Evolutionary conservation across 2,113 vertebrate species (phyloP), one percentile per base, ranked within the genome.

Genomic region (Anseranas semipalmata): DNA sequence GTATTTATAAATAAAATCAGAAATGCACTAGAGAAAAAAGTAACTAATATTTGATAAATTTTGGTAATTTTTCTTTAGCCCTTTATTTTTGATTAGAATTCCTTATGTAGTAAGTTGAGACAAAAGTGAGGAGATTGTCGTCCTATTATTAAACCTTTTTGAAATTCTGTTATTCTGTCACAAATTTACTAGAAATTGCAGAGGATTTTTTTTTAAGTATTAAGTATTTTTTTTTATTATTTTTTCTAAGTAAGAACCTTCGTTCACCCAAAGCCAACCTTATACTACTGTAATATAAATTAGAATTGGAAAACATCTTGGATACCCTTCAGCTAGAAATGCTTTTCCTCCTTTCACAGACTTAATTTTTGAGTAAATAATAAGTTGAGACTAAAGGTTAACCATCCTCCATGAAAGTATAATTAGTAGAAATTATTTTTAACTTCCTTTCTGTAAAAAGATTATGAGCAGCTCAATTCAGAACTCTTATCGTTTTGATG

Each of bases 31-130:
- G 9, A 39, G n/a, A 20, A 52, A 45, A 11, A 65, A 48, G 11
- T 55, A 52, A 71, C 7, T 78, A 55, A 30, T 79, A 66, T n/a
- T 50, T 58, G 3, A 11, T 79, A 3, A 25, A 14, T 27, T 72
- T 25, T 20, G 5, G 15, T 59, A n/a, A 9, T n/a, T 18, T 94
- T 83, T 58, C 15, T 85, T 62, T 48, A 58, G 8, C 0, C 0
- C 2, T 83, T 15, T 59, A 73, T 32, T 73, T 87, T 66, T 82
- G 2, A 32, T 72, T 65, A 59, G 16, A 80, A 74, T 76, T 80
- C 27, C 19, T 95, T 7, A 8, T 50, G 30, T 71, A 33, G 4
- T 71, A 46, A 35, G 20, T 71, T 89, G n/a, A 74, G 45, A 35
- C 8, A 66, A 17, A 16, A 46, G 12, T 58, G 30, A 71, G 45